Evolutionary conservation across 30 jellyfish, hydroid and myxozoan species (phyloP), one percentile per base, ranked within the genome.

Genomic region (Aurelia sp.): DNA sequence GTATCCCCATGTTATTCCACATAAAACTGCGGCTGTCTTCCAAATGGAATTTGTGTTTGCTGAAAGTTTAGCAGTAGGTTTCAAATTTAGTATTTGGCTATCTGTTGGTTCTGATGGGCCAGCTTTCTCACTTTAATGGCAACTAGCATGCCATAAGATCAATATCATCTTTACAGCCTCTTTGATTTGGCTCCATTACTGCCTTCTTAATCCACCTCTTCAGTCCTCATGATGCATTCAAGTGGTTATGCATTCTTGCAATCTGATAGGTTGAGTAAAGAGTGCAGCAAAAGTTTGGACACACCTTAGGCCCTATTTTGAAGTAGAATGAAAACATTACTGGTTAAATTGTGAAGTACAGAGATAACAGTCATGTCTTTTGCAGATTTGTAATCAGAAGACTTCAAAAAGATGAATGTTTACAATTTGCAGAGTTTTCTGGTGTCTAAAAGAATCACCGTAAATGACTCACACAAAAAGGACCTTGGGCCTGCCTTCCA

Each of bases 401-500:
- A 79, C 52, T 61, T 79, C 81, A 27, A 64, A 73, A 79, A 64
- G 53, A 61, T 79, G 81, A 79, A 53, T 66, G 79, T 79, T 35
- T 62, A 64, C 57, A 64, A 79, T 48, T 37, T 79, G 81, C 81
- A 44, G 79, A 52, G 23, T 57, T 55, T 76, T 33, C 81, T 79
- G 44, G 17, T 79, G 68, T 61, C 89, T 8, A 79, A 60, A 79
- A 77, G 74, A 30, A 79, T 79, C 81, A 17, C 89, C 63, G 89
- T 79, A 6, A 22, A 37, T 6, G 69, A 40, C 65, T 60, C 69
- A 31, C 57, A 58, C 74, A 75, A 53, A 61, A 52, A 55, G 0
- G 65, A 78, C 27, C 80, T 60, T 78, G 80, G 89, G 89, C 89
- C 81, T 78, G 9, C 80, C 89, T 35, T 17, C 51, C 22, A 66